Conservation (phyloP, 2,113 vertebrate genomes). For the Mungos mungo region DNA sequence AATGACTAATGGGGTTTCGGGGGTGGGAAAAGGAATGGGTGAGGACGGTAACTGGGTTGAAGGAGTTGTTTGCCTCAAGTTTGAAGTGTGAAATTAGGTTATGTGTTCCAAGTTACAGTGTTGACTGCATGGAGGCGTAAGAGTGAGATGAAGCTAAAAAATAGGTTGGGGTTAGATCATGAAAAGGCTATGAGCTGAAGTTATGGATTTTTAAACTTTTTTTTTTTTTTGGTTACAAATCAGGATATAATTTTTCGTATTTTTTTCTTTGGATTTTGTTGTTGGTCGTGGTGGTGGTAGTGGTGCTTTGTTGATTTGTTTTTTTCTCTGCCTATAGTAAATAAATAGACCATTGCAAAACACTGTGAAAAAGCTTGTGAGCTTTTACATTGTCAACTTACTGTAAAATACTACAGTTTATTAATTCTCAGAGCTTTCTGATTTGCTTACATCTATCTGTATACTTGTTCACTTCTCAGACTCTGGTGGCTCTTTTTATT, state of each 20-base stretch:
- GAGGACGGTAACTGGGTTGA: neutral
- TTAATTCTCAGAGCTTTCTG: neutral
- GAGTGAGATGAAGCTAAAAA: neutral
- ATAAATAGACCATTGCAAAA: neutral
- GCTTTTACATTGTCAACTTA: neutral
- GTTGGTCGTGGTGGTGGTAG: neutral
- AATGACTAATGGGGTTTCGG: neutral
- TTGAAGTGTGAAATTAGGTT: neutral
- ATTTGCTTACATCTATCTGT: neutral
- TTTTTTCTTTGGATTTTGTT: neutral
- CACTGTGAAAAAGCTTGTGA: neutral
- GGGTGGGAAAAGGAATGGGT: neutral
- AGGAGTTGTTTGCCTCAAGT: neutral
- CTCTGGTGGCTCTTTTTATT: neutral
- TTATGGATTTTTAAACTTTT: neutral
- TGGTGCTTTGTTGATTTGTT: neutral
- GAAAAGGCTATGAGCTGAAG: neutral
- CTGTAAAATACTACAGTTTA: neutral
- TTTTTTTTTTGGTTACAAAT: neutral
- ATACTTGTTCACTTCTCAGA: neutral
- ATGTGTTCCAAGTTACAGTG: neutral
- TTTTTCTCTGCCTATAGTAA: neutral
- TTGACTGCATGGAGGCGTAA: neutral
- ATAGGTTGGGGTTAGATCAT: neutral
- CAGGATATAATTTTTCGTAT: neutral